A percentile compares a stretch with the other conserved stretches of the same genome.
These are phyloP conservation scores for Chrysaora quinquecirrha DNA, from an alignment of 30 jellyfish, hydroid and myxozoan genomes.

Conservation along the genomic window DNA sequence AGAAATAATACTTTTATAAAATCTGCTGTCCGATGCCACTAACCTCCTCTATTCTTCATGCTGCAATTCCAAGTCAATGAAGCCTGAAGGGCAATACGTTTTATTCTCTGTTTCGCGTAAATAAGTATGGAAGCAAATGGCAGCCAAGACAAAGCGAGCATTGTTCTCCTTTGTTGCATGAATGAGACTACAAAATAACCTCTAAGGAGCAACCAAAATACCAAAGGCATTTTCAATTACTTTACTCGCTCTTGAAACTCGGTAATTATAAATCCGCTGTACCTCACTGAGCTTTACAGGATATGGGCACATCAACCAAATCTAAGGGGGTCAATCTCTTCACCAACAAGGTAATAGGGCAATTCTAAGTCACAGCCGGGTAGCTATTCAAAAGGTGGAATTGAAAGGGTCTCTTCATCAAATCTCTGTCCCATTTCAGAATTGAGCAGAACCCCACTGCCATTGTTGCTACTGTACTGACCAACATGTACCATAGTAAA, in stretches of 20 bases:
- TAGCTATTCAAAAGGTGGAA: slow-evolving; percentile 19
- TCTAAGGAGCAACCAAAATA: slow-evolving; percentile 29
- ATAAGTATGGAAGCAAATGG: slow-evolving; percentile 51
- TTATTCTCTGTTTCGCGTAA: slow-evolving; percentile 64
- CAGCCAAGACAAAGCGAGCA: slow-evolving; percentile 21
- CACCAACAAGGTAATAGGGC: slow-evolving; percentile 62
- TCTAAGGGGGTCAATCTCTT: slow-evolving; percentile 41
- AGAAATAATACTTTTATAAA: background rate
- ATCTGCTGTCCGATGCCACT: slow-evolving; percentile 35
- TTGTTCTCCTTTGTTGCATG: slow-evolving; percentile 34
- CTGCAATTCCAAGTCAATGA: slow-evolving; percentile 59
- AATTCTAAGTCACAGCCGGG: slow-evolving; percentile 11
- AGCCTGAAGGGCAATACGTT: slow-evolving; percentile 51
- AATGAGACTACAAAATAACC: slow-evolving; percentile 29
- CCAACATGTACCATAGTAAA: slow-evolving; percentile 47
- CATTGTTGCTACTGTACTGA: slow-evolving; percentile 55
- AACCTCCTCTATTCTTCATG: slow-evolving; percentile 53
- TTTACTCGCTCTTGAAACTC: slow-evolving; percentile 25
- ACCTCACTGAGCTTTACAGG: slow-evolving; percentile 42
- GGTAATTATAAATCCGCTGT: slow-evolving; percentile 53
- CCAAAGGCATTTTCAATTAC: slow-evolving; percentile 35
- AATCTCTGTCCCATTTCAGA: slow-evolving; percentile 52
- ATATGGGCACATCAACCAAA: slow-evolving; percentile 67
- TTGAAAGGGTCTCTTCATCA: slow-evolving; percentile 14
- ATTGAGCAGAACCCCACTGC: slow-evolving; percentile 37